phyloP scores from a whole-genome alignment of 2,888 invertebrate genomes.

The Acronicta alni region DNA sequence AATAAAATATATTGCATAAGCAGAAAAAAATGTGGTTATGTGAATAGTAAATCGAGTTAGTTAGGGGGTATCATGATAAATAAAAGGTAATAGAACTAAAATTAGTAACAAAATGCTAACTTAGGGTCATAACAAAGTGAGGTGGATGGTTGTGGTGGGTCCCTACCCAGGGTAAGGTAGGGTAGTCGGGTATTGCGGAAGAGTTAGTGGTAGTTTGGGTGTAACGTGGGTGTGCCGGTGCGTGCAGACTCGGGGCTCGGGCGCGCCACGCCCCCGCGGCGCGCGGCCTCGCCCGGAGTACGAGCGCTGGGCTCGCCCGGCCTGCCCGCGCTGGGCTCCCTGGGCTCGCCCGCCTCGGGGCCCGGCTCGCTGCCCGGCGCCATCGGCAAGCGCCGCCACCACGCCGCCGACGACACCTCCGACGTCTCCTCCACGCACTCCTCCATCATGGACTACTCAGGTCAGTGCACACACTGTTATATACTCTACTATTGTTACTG shows the following conservation, averaged over 20 bases:
- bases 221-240: slow-evolving; percentile 67
- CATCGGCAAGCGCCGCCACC: slow-evolving; percentile 92
- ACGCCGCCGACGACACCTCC: slow-evolving; percentile 95
- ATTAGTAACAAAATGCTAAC: not conserved
- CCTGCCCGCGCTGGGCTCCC: too few relatives aligned
- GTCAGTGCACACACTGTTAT: slow-evolving; percentile 82
- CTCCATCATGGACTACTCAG: slow-evolving; percentile 96
- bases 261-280: slow-evolving; percentile 95
- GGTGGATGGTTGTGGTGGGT: not conserved
- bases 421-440: slow-evolving; percentile 95
- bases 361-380: slow-evolving; percentile 93
- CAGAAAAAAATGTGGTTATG: too few relatives aligned
- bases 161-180: too few relatives aligned
- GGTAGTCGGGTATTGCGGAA: not conserved
- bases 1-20: too few relatives aligned
- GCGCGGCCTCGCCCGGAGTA: slow-evolving; percentile 96
- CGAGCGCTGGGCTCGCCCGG: slow-evolving; percentile 94
- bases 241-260: slow-evolving; percentile 95
- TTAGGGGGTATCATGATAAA: too few relatives aligned
- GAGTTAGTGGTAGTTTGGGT: not conserved
- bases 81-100: not conserved
- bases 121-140: slow-evolving; percentile 8
- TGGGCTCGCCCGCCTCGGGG: slow-evolving; percentile 92
- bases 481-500: not conserved
- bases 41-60: too few relatives aligned